Evolutionary conservation across 1,140 invertebrate species (phyloP).

Genomic region (Drosophila sp.): DNA sequence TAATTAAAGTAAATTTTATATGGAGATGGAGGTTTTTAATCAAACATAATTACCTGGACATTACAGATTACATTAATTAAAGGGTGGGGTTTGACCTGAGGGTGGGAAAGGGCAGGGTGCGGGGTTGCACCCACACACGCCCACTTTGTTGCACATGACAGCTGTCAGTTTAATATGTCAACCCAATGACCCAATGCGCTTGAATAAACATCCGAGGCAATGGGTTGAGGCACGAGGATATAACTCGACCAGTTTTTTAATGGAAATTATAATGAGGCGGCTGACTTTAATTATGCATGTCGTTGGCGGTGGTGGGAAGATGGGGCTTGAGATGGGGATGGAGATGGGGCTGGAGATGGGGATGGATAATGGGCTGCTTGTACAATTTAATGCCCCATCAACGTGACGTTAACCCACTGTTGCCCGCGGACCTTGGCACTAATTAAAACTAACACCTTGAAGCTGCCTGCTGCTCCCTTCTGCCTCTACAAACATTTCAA

Average conservation of each 20-base stretch:
- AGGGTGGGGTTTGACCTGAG: not conserved
- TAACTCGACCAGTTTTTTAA: constrained; percentile 63
- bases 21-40: constrained; percentile 61
- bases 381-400: constrained; percentile 75
- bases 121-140: not conserved
- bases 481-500: constrained; percentile 39
- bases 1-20: constrained; percentile 65
- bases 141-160: constrained; percentile 33
- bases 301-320: constrained; percentile 8
- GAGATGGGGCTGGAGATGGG: not conserved
- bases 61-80: constrained; percentile 70
- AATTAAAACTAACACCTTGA: constrained; percentile 64
- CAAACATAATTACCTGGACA: constrained; percentile 71
- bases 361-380: constrained; percentile 27
- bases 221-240: constrained; percentile 9
- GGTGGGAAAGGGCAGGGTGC: constrained; percentile 3
- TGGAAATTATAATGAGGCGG: constrained; percentile 78
- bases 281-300: constrained; percentile 72
- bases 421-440: constrained; percentile 64
- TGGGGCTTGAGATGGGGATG: constrained; percentile 14
- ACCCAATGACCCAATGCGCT: constrained; percentile 21
- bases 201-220: constrained; percentile 9
- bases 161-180: constrained; percentile 65
- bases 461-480: constrained; percentile 8
- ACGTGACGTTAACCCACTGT: constrained; percentile 56